Percentiles rank a stretch among this genome's conserved stretches.
Conservation (phyloP, 2,797 vertebrate species). For the Ctenopoma kingsleyae region DNA sequence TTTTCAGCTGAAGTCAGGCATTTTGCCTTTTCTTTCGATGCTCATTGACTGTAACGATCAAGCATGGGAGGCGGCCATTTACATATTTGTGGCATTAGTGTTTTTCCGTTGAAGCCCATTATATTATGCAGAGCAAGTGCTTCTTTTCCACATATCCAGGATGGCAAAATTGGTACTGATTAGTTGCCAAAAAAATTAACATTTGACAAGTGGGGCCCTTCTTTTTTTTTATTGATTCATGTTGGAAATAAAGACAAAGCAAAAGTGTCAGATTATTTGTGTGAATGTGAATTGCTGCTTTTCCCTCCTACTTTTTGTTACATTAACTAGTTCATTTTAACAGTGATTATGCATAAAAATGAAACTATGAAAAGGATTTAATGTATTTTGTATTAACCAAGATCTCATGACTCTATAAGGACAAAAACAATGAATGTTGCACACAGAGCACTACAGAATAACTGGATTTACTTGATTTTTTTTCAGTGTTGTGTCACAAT, state of each 20-base stretch:
- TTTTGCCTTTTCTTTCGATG: conserved; percentile 27
- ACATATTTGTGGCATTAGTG: background rate
- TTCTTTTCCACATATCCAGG: conserved; percentile 23
- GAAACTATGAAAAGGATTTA: conserved; percentile 59
- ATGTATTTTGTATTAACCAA: conserved; percentile 59
- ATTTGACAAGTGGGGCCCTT: conserved; percentile 2
- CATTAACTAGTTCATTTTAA: conserved; percentile 35
- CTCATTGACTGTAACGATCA: conserved; percentile 20
- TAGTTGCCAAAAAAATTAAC: conserved; percentile 59
- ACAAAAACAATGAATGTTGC: conserved; percentile 78
- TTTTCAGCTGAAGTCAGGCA: conserved; percentile 28
- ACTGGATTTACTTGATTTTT: conserved; percentile 85
- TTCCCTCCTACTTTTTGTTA: conserved; percentile 8
- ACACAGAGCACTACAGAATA: conserved; percentile 76
- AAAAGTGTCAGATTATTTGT: conserved; percentile 16
- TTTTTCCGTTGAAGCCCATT: background rate
- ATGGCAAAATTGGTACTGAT: conserved; percentile 17
- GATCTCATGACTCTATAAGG: conserved; percentile 68
- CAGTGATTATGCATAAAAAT: conserved; percentile 49
- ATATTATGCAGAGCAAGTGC: conserved; percentile 27
- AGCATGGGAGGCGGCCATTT: background rate
- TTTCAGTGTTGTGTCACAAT: conserved; percentile 76
- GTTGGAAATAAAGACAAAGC: conserved; percentile 1
- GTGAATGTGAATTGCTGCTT: conserved; percentile 39
- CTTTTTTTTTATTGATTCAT: background rate